These are phyloP conservation scores for Mormyrus iriodes DNA, from an alignment of 2,113 vertebrate species.

Conservation along the genomic window DNA sequence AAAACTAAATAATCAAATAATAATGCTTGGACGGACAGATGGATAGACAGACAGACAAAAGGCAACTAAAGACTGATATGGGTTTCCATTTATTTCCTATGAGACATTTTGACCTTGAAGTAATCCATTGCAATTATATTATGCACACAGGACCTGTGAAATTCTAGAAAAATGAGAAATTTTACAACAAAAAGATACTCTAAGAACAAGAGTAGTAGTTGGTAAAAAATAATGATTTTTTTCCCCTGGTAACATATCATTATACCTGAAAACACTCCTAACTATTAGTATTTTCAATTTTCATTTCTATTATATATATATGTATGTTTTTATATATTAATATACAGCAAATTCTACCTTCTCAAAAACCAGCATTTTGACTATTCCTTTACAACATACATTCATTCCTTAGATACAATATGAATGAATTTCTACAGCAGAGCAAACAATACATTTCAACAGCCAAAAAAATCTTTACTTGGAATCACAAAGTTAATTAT, in stretches of 20 bases:
- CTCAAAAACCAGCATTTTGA: slow-evolving; percentile 21
- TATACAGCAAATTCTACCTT: slow-evolving; percentile 31
- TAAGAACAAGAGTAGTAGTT: slow-evolving; percentile 26
- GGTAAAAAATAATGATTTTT: slow-evolving; percentile 13
- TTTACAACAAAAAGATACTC: slow-evolving; percentile 36
- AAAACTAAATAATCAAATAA: background rate
- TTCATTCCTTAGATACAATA: slow-evolving; percentile 46
- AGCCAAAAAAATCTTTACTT: slow-evolving; percentile 47
- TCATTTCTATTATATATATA: slow-evolving; percentile 30
- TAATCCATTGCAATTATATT: slow-evolving; percentile 41
- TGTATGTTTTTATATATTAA: slow-evolving; percentile 38
- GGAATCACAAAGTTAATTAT: slow-evolving; percentile 33
- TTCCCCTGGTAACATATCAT: slow-evolving; percentile 31
- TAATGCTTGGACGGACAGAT: background rate
- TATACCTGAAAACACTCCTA: slow-evolving; percentile 44
- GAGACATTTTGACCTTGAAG: slow-evolving; percentile 47
- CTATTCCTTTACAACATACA: slow-evolving; percentile 45
- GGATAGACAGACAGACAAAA: background rate
- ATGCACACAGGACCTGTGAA: slow-evolving; percentile 37
- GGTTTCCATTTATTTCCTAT: slow-evolving; percentile 58
- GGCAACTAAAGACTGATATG: slow-evolving; percentile 1
- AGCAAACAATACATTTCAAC: slow-evolving; percentile 39
- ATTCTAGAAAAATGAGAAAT: slow-evolving; percentile 28
- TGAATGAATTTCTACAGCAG: slow-evolving; percentile 37
- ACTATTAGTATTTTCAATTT: slow-evolving; percentile 37